Evolutionary conservation across 2,797 vertebrate species (phyloP).

Genomic region (Pogoniulus pusillus): DNA sequence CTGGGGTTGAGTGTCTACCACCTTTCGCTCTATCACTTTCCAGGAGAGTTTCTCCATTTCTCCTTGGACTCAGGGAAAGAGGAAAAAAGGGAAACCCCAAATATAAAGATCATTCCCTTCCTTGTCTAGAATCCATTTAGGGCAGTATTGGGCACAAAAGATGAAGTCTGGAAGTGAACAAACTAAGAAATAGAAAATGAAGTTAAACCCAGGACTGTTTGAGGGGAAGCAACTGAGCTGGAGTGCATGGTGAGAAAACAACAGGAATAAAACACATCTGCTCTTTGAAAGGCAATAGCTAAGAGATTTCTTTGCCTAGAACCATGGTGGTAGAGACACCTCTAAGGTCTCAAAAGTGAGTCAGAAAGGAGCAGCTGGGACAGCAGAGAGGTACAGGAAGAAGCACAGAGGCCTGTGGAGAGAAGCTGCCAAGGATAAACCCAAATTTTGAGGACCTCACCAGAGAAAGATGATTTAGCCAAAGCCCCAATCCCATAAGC

Average conservation of each 20-base stretch:
- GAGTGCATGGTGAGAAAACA: background rate
- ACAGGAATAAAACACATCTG: background rate
- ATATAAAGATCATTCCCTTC: slow-evolving; percentile 18
- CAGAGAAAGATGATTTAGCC: slow-evolving; percentile 99
- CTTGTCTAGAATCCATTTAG: slow-evolving; percentile 47
- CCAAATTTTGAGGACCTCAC: slow-evolving; percentile 90
- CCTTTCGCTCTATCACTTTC: background rate
- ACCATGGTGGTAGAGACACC: background rate
- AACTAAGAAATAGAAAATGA: slow-evolving; percentile 33
- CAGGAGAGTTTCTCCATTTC: background rate
- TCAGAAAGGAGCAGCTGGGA: background rate
- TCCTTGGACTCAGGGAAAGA: background rate
- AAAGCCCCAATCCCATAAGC: slow-evolving; percentile 98
- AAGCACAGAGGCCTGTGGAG: slow-evolving; percentile 3
- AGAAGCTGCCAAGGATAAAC: slow-evolving; percentile 15
- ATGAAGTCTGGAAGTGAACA: slow-evolving; percentile 11
- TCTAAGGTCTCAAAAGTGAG: background rate
- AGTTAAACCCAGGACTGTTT: slow-evolving; percentile 12
- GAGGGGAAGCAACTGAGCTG: background rate
- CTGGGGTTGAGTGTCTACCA: background rate
- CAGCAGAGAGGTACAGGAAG: background rate
- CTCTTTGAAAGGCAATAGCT: background rate
- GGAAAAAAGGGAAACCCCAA: background rate
- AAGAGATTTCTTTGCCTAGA: background rate
- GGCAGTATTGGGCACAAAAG: background rate